Evolutionary conservation across 2,888 invertebrate genomes (phyloP), one percentile per base, ranked within the genome.

Genomic region (Synergus gifuensis): DNA sequence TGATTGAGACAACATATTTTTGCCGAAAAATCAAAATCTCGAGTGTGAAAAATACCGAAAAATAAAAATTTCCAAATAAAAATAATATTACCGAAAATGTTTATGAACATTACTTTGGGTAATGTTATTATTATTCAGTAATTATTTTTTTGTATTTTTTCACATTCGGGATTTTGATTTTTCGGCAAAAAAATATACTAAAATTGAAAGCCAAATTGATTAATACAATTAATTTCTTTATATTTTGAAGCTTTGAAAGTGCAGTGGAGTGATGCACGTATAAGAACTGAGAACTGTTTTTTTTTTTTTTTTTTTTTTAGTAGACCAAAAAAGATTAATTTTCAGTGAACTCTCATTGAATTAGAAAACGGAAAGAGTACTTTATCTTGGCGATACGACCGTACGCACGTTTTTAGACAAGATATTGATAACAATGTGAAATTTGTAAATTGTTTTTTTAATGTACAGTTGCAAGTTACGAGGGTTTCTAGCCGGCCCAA

Each of bases 401-500:
- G 42, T 73, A 49, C 49, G 73, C 73, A 73, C 73, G 73, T 73
- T 73, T 73, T n/a, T 87, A 85, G 86, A 46, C 22, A 44, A 42
- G 16, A 76, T 42, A 76, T 42, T 62, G 62, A 76, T 44, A 76
- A 76, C 58, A 76, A 62, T 62, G 62, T 62, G 76, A 76, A 76
- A 63, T 76, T 76, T 63, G 60, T 60, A 76, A 73, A 73, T 73
- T 73, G 40, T 28, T 73, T 73, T 73, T 73, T 73, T 73, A 73
- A 73, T 73, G 73, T 73, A 73, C 73, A 73, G 73, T 73, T 58
- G 62, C 42, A 76, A 62, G 28, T 16, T 44, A 77, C 63, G 62
- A 76, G 86, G 84, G 85, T 83, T 78, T 79, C 36, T 76, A 79
- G 79, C 79, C 81, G 83, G 86, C 88, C 87, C 87, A 84, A 87